These are phyloP conservation scores for Chymomyza caudatula DNA, from an alignment of 2,888 invertebrate genomes.

Conservation along the genomic window DNA sequence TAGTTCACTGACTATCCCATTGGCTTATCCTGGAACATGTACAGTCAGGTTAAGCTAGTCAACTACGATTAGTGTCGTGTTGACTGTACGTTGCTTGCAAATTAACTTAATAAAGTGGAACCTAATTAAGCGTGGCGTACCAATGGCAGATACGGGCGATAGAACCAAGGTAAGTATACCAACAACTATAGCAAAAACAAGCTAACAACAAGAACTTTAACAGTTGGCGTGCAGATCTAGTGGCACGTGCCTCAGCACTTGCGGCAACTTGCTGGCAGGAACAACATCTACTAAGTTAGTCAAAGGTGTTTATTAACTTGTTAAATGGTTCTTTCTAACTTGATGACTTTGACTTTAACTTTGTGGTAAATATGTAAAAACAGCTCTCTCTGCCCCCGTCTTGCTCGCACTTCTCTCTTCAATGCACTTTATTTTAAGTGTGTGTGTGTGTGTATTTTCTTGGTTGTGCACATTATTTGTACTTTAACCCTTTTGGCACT, in stretches of 20 bases:
- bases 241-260: not conserved
- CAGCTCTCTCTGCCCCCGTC: not conserved
- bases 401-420: not conserved
- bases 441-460: not conserved
- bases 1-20: not conserved
- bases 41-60: not conserved
- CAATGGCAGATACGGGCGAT: not conserved
- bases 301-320: not conserved
- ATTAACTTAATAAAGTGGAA: constrained; percentile 19
- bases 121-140: constrained; percentile 9
- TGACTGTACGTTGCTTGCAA: constrained; percentile 1
- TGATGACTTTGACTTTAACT: not conserved
- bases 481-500: not conserved
- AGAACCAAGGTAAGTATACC: not conserved
- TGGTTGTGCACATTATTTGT: not conserved
- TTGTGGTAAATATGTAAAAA: not conserved
- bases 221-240: not conserved
- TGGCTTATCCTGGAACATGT: not conserved
- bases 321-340: not conserved
- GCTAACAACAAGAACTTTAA: not conserved
- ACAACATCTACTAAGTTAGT: not conserved
- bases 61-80: not conserved
- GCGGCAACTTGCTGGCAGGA: too few relatives aligned
- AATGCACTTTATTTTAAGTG: not conserved
- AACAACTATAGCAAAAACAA: not conserved